These are phyloP conservation scores for Microchrysa polita DNA, from an alignment of 2,888 invertebrate species.

Conservation along the genomic window DNA sequence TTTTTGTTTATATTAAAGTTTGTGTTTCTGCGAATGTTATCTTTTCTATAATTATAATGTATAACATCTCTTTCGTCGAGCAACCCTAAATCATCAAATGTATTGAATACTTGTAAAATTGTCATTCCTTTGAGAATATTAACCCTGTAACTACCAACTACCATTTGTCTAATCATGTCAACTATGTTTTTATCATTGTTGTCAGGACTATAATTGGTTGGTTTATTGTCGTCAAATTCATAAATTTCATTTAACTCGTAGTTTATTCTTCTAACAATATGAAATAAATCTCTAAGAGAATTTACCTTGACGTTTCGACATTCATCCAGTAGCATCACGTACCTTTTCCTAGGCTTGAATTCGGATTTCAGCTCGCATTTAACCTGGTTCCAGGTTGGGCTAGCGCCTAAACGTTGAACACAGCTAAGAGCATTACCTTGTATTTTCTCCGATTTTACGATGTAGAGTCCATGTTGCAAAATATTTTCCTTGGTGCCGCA, in stretches of 20 bases:
- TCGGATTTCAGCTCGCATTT: background rate
- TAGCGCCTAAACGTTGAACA: background rate
- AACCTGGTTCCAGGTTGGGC: background rate
- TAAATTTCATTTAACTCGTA: slow-evolving; percentile 29
- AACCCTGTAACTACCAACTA: background rate
- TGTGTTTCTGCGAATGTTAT: no score
- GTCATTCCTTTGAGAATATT: background rate
- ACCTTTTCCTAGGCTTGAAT: background rate
- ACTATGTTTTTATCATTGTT: slow-evolving; percentile 36
- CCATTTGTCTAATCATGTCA: slow-evolving; percentile 22
- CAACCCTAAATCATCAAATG: background rate
- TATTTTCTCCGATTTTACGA: no score
- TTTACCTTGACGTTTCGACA: background rate
- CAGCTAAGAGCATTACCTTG: no score
- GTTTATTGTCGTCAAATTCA: slow-evolving; percentile 23
- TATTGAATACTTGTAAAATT: slow-evolving; percentile 22
- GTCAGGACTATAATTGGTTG: slow-evolving; percentile 32
- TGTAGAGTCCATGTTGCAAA: no score
- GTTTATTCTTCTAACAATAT: slow-evolving; percentile 15
- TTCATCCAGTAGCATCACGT: background rate
- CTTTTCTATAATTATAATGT: background rate
- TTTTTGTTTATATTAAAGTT: no score
- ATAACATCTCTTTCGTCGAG: background rate
- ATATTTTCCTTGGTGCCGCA: no score
- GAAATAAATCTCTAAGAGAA: background rate